These are phyloP conservation scores for Chelon labrosus DNA, from an alignment of 2,797 vertebrate species.

Conservation along the genomic window DNA sequence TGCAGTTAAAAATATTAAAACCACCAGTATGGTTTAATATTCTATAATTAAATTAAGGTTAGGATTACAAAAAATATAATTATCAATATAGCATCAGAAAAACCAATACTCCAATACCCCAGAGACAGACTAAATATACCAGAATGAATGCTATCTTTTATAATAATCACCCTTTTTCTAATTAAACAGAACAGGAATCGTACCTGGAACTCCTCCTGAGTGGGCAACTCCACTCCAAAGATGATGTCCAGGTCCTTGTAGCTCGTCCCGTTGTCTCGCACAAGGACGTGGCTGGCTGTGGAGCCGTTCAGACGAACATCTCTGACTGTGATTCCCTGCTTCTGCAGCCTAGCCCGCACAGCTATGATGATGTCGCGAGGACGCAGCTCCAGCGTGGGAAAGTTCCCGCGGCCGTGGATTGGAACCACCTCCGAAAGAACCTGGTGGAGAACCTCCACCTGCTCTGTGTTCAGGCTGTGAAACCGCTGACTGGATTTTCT, in stretches of 20 bases:
- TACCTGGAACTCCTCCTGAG: slow-evolving; percentile 92
- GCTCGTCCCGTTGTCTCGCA: slow-evolving; percentile 91
- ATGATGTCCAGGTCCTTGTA: slow-evolving; percentile 98
- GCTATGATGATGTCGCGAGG: slow-evolving; percentile 93
- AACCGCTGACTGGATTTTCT: slow-evolving; percentile 88
- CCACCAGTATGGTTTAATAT: slow-evolving; percentile 7
- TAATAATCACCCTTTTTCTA: background rate
- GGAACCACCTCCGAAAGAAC: slow-evolving; percentile 94
- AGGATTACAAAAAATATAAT: slow-evolving; percentile 12
- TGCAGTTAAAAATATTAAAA: slow-evolving; percentile 11
- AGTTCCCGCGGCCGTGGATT: slow-evolving; percentile 96
- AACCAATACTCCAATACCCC: slow-evolving; percentile 10
- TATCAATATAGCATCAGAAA: slow-evolving; percentile 22
- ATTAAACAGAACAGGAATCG: background rate
- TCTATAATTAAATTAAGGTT: slow-evolving; percentile 10
- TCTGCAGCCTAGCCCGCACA: slow-evolving; percentile 89
- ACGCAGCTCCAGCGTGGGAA: slow-evolving; percentile 95
- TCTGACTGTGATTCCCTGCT: slow-evolving; percentile 89
- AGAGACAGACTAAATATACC: background rate
- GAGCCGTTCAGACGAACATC: slow-evolving; percentile 96
- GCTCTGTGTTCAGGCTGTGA: slow-evolving; percentile 92
- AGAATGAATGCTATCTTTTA: background rate
- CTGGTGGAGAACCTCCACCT: slow-evolving; percentile 93
- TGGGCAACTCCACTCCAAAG: slow-evolving; percentile 93
- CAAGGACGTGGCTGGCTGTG: slow-evolving; percentile 95